A percentile compares a stretch with the other conserved stretches of the same genome.
Conservation (phyloP, 2,797 vertebrate species). For the Synaphobranchus kaupii region DNA sequence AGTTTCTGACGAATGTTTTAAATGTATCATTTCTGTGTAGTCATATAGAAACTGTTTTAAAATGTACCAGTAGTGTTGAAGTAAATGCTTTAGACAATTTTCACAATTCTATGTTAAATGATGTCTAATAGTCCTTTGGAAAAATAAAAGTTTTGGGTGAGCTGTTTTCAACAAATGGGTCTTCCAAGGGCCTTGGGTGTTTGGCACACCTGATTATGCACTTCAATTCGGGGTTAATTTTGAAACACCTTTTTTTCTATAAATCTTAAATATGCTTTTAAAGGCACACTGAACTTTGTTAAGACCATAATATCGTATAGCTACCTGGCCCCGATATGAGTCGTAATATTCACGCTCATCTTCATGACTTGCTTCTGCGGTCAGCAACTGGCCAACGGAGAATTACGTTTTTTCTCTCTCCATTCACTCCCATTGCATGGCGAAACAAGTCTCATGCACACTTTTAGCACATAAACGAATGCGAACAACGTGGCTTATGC, state of each 20-base stretch:
- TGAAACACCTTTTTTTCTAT: background rate
- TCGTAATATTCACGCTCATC: no score
- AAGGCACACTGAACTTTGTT: no score
- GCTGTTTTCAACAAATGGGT: background rate
- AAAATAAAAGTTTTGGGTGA: background rate
- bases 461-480: no score
- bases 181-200: background rate
- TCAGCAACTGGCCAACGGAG: no score
- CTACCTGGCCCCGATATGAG: no score
- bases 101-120: background rate
- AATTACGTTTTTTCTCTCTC: no score
- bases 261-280: background rate
- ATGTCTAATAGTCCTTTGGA: background rate
- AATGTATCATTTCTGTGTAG: background rate
- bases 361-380: no score
- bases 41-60: background rate
- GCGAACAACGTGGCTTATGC: no score
- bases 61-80: background rate
- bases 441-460: no score
- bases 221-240: background rate
- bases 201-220: background rate
- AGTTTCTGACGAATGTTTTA: background rate
- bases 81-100: background rate
- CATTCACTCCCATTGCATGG: no score
- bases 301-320: no score